Evolutionary conservation across 2,113 vertebrate genomes (phyloP).

Genomic region (Cryptotis parvus): DNA sequence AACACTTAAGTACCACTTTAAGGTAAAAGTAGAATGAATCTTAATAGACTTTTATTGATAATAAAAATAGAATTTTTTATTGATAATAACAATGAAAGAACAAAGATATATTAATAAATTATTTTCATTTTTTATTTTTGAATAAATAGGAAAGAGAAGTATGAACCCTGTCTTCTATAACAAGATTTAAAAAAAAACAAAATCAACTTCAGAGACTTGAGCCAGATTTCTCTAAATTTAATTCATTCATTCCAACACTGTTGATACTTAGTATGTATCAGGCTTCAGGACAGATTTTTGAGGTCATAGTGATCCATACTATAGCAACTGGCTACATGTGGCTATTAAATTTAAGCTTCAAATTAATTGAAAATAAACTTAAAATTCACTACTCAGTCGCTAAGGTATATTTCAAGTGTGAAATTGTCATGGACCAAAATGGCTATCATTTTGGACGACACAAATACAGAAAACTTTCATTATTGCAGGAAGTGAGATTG

Average conservation of each 20-base stretch:
- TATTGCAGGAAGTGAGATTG: neutral
- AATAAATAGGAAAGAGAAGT: neutral
- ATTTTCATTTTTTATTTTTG: neutral
- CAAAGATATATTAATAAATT: neutral
- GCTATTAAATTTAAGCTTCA: neutral
- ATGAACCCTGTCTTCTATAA: neutral
- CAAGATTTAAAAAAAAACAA: too few relatives aligned
- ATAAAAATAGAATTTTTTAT: constrained; percentile 2
- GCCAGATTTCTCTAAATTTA: too few relatives aligned
- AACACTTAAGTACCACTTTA: too few relatives aligned
- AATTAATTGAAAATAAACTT: neutral
- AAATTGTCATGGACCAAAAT: too few relatives aligned
- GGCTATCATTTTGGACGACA: neutral
- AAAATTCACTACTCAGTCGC: neutral
- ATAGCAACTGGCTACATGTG: neutral
- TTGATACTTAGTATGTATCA: neutral
- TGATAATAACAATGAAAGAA: constrained; percentile 31
- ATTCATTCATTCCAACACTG: too few relatives aligned
- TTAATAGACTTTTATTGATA: constrained; percentile 5
- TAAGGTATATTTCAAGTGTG: neutral
- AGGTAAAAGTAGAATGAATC: neutral
- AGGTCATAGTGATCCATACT: neutral
- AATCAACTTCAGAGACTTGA: too few relatives aligned
- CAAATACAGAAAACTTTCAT: neutral
- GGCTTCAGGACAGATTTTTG: neutral